Conservation (phyloP, 2,888 invertebrate species). For the Tenthredo distinguenda region DNA sequence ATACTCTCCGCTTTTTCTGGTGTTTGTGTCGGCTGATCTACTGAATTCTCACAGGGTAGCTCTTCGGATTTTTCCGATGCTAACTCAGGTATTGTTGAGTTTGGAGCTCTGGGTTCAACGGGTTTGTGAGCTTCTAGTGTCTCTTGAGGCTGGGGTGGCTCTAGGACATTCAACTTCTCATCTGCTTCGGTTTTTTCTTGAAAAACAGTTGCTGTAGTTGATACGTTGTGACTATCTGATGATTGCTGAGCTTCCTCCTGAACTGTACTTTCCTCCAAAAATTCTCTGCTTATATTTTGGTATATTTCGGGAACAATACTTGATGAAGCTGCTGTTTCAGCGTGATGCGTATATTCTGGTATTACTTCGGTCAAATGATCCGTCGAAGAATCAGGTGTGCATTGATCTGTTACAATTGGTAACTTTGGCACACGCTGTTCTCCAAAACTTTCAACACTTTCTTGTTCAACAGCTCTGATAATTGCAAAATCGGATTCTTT, state of each 20-base stretch:
- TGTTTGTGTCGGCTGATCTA: slow-evolving; percentile 35
- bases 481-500: slow-evolving; percentile 10
- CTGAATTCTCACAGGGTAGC: background rate
- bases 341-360: background rate
- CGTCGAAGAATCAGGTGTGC: slow-evolving; percentile 36
- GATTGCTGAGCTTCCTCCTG: slow-evolving; percentile 9
- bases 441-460: background rate
- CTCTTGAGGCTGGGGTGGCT: background rate
- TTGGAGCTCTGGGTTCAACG: background rate
- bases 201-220: background rate
- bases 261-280: slow-evolving; percentile 9
- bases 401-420: slow-evolving; percentile 3
- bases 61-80: background rate
- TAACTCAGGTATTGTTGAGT: background rate
- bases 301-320: background rate
- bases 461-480: slow-evolving; percentile 4
- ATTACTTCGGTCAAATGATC: slow-evolving; percentile 5
- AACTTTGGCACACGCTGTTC: background rate
- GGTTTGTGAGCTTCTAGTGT: background rate
- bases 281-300: background rate
- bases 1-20: slow-evolving; percentile 38
- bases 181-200: slow-evolving; percentile 21
- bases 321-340: background rate
- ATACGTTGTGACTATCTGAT: slow-evolving; percentile 26
- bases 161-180: background rate